Percentiles rank a stretch among this genome's conserved stretches.
Conservation (phyloP, 2,888 invertebrate species). For the Caenorhabditis virilis region DNA sequence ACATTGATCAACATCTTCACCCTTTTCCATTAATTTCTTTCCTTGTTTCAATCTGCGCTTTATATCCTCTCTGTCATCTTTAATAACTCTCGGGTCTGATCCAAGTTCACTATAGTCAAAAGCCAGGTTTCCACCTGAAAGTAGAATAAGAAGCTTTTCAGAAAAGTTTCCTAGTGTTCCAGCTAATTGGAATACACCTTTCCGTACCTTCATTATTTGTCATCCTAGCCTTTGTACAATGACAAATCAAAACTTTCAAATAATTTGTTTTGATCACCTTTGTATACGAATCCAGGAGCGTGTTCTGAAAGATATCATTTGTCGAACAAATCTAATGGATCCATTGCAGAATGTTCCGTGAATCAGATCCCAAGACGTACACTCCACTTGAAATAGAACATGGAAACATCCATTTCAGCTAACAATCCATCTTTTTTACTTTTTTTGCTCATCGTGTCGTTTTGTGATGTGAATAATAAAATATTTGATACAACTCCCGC, state of each 20-base stretch:
- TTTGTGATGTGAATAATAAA: no score
- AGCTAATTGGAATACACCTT: neutral
- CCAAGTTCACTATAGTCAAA: constrained; percentile 31
- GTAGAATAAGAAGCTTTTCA: no score
- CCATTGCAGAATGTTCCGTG: no score
- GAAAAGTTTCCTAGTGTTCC: neutral
- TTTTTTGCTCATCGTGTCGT: no score
- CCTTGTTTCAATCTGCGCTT: constrained; percentile 10
- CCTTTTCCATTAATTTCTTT: constrained; percentile 6
- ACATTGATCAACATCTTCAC: constrained; percentile 11
- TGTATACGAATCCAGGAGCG: constrained; percentile 13
- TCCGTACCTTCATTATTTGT: constrained; percentile 9
- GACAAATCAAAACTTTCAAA: constrained; percentile 9
- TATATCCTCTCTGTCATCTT: constrained; percentile 35
- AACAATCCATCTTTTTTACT: no score
- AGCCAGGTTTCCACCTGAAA: constrained; percentile 8
- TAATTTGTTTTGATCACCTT: constrained; percentile 19
- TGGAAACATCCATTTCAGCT: no score
- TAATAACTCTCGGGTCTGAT: constrained; percentile 18
- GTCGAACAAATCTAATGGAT: no score
- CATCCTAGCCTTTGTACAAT: constrained; percentile 23
- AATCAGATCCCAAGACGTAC: no score
- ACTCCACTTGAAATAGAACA: no score
- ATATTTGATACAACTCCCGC: no score
- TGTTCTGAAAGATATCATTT: neutral